A percentile compares a stretch with the other conserved stretches of the same genome.
Evolutionary conservation across 2,797 vertebrate genomes (phyloP).

Genomic region (Brachymystax lenok): DNA sequence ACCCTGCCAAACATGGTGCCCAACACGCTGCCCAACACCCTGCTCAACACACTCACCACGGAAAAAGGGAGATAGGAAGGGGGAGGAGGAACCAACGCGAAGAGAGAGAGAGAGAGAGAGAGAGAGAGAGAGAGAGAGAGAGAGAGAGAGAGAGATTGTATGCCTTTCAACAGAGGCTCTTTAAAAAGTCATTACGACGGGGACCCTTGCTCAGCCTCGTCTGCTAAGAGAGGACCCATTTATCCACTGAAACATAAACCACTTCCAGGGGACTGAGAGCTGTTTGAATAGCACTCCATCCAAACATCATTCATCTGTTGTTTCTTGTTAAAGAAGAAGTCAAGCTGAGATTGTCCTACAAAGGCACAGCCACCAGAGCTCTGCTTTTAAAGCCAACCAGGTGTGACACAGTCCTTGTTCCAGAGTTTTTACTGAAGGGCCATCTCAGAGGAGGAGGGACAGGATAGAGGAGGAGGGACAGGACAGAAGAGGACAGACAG

Average conservation of each 20-base stretch:
- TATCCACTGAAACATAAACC: slow-evolving; percentile 50
- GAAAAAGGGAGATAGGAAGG: neutral
- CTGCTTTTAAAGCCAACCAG: slow-evolving; percentile 42
- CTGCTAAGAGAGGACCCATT: slow-evolving; percentile 22
- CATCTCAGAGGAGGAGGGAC: neutral
- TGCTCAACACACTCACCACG: no score
- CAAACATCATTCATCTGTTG: slow-evolving; percentile 54
- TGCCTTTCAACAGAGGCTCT: slow-evolving; percentile 55
- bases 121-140: slow-evolving; percentile 32
- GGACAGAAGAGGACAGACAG: neutral
- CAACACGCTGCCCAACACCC: no score
- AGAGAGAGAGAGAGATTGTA: slow-evolving; percentile 47
- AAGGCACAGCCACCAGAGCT: slow-evolving; percentile 33
- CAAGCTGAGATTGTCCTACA: slow-evolving; percentile 42
- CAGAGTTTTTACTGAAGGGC: neutral
- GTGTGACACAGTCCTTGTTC: slow-evolving; percentile 22
- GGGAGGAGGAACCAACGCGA: slow-evolving; percentile 10
- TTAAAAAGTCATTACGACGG: slow-evolving; percentile 63
- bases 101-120: slow-evolving; percentile 40
- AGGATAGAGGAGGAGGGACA: neutral
- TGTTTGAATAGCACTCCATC: slow-evolving; percentile 52
- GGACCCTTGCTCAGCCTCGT: neutral
- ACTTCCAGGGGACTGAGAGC: slow-evolving; percentile 41
- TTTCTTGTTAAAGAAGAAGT: slow-evolving; percentile 51
- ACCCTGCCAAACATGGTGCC: no score